Percentiles rank a stretch among this genome's conserved stretches.
Conservation (phyloP, 2,888 invertebrate genomes). For the Diplazon laetatorius region DNA sequence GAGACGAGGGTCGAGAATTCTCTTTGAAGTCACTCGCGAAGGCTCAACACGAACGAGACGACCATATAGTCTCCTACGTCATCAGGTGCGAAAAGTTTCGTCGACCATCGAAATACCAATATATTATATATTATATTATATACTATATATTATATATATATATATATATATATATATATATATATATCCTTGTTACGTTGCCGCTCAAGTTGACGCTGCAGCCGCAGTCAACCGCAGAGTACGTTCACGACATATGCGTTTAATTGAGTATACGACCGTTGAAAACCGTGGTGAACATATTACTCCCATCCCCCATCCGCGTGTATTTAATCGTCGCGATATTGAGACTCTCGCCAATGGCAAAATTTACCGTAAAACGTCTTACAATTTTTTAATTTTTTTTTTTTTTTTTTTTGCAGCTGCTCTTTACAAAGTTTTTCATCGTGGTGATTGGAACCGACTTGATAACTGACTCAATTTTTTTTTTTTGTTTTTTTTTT, state of each 20-base stretch:
- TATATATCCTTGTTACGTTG: neutral
- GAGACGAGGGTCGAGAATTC: conserved; percentile 50
- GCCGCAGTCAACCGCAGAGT: neutral
- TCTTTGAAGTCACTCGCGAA: conserved; percentile 35
- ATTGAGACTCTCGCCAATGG: neutral
- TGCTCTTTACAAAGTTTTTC: too few relatives aligned
- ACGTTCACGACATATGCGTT: neutral
- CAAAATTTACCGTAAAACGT: neutral
- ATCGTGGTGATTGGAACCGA: too few relatives aligned
- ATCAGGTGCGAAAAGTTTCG: conserved; percentile 45
- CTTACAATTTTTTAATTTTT: too few relatives aligned
- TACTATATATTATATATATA: too few relatives aligned
- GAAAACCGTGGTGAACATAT: neutral
- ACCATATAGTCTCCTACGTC: conserved; percentile 17
- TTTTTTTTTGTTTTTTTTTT: too few relatives aligned
- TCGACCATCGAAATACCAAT: neutral
- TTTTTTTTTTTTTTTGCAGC: too few relatives aligned
- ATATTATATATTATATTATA: too few relatives aligned
- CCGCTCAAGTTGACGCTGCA: neutral
- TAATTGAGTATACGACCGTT: neutral
- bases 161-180: neutral
- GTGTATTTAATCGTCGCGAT: conserved; percentile 5
- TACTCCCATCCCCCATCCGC: neutral
- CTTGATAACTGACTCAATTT: too few relatives aligned
- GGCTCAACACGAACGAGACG: conserved; percentile 2